Evolutionary conservation across 2,113 vertebrate species (phyloP).

Genomic region (Lanius collurio): DNA sequence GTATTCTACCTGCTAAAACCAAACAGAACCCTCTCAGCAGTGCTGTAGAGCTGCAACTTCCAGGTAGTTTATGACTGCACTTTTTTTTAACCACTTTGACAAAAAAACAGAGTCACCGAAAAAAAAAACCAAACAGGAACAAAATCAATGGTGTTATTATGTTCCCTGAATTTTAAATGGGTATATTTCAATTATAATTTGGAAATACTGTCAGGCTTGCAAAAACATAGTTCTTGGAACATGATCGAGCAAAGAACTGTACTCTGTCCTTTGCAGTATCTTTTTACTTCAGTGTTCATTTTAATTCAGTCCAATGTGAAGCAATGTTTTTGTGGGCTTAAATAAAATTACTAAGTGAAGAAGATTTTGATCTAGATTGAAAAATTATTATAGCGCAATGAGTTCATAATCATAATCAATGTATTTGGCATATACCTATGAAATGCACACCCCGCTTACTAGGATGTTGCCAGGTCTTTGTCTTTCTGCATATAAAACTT

Average conservation of each 20-base stretch:
- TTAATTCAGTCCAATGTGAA: not conserved
- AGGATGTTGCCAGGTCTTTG: conserved; percentile 12
- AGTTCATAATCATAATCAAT: conserved; percentile 57
- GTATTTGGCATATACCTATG: conserved; percentile 10
- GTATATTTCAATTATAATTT: not conserved
- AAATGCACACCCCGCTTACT: conserved; percentile 34
- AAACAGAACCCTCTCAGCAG: not conserved
- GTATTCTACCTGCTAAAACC: not conserved
- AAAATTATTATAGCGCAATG: conserved; percentile 23
- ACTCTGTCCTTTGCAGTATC: not conserved
- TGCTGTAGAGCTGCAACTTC: not conserved
- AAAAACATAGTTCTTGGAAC: not conserved
- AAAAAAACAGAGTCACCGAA: not conserved
- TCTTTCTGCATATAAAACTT: conserved; percentile 21
- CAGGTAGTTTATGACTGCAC: not conserved
- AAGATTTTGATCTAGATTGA: not conserved
- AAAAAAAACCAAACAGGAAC: not conserved
- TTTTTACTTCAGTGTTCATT: not conserved
- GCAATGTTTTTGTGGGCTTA: not conserved
- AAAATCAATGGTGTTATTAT: not conserved
- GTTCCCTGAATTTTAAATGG: not conserved
- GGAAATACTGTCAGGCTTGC: not conserved
- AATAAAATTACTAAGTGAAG: not conserved
- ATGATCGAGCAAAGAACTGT: not conserved
- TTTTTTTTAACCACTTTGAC: not conserved